A percentile compares a stretch with the other conserved stretches of the same genome.
Conservation (phyloP, 2,888 invertebrate genomes). For the Ormyrus labotus region DNA sequence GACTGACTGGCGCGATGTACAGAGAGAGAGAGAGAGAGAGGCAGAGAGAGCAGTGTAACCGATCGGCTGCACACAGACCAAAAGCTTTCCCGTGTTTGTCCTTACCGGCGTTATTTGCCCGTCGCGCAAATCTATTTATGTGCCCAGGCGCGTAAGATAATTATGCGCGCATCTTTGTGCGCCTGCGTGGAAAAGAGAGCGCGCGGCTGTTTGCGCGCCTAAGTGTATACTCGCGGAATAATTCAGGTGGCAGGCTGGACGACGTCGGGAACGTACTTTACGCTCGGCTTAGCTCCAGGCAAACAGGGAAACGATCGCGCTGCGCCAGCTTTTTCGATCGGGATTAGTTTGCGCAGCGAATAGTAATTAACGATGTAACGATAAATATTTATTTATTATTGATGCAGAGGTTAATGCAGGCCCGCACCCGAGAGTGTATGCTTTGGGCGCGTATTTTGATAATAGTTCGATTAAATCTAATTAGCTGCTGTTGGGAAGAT, state of each 20-base stretch:
- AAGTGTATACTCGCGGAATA: conserved; percentile 67
- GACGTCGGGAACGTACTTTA: no score
- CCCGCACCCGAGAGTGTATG: background rate
- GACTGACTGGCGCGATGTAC: conserved; percentile 18
- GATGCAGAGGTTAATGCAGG: background rate
- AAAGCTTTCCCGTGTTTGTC: conserved; percentile 42
- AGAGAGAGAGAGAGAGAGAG: conserved; percentile 25
- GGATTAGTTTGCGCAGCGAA: conserved; percentile 8
- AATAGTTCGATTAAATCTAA: conserved; percentile 29
- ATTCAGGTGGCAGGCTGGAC: conserved; percentile 58
- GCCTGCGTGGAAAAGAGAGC: conserved; percentile 18
- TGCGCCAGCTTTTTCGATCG: background rate
- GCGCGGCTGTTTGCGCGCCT: conserved; percentile 57
- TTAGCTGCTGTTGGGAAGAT: background rate
- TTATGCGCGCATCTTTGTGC: conserved; percentile 24
- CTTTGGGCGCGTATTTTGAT: conserved; percentile 10
- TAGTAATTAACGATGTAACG: conserved; percentile 11
- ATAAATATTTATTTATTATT: conserved; percentile 27
- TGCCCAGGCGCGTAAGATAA: background rate
- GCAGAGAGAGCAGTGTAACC: conserved; percentile 26
- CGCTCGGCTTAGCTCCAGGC: no score
- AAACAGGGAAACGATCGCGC: background rate
- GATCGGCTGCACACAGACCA: conserved; percentile 2
- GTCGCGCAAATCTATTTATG: background rate
- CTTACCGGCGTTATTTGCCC: background rate